These are phyloP conservation scores for Cephalopterus ornatus DNA, from an alignment of 2,113 vertebrate genomes.

Conservation along the genomic window DNA sequence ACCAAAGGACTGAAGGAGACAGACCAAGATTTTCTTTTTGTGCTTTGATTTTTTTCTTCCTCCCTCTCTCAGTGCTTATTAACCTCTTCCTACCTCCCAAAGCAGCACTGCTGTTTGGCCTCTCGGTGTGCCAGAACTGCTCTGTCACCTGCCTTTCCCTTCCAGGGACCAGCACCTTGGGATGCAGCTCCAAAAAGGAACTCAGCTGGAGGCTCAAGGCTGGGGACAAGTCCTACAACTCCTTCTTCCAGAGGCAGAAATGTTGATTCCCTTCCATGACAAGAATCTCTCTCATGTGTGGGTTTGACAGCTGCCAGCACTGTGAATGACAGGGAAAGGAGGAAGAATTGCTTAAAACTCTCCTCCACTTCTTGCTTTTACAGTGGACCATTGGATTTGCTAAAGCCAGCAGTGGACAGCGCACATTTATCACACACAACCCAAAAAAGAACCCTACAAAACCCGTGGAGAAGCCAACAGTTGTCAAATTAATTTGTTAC, in stretches of 20 bases:
- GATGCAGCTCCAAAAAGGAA: not conserved
- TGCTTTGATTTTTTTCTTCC: not conserved
- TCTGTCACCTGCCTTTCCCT: too few species aligned
- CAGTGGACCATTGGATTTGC: rapidly evolving
- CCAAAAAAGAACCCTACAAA: not conserved
- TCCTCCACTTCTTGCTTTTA: not conserved
- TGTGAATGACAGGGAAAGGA: rapidly evolving
- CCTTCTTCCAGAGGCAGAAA: not conserved
- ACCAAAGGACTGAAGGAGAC: not conserved
- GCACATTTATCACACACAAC: not conserved
- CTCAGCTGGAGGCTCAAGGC: not conserved
- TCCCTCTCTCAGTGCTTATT: not conserved
- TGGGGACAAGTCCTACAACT: too few species aligned
- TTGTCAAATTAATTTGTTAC: not conserved
- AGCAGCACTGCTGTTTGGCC: not conserved
- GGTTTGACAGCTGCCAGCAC: not conserved
- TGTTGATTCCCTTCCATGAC: rapidly evolving
- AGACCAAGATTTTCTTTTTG: not conserved
- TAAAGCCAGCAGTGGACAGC: not conserved
- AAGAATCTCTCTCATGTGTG: not conserved
- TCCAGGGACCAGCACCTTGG: not conserved
- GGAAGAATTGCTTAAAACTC: not conserved
- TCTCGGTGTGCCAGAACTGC: rapidly evolving
- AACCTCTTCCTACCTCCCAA: not conserved
- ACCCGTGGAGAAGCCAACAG: not conserved